phyloP scores from a whole-genome alignment of 2,113 vertebrate species.

The Sorex fumeus region DNA sequence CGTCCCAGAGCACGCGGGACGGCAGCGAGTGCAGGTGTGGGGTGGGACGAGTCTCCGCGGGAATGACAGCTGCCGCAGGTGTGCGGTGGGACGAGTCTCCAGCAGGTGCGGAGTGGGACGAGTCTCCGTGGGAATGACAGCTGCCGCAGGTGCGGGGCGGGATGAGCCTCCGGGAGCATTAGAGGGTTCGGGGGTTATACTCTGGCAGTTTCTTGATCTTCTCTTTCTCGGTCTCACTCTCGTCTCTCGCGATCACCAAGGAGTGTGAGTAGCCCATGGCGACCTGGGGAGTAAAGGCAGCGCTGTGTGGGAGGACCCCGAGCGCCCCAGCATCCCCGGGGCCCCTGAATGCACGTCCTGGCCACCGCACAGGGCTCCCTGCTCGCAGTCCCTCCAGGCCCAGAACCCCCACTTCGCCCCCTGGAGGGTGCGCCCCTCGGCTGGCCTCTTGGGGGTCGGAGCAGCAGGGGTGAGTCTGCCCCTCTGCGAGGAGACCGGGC shows the following conservation, averaged over 20 bases:
- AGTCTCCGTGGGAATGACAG: not conserved
- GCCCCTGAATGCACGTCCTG: no score
- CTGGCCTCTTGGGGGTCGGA: fast-evolving
- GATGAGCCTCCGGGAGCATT: slow-evolving; percentile 71
- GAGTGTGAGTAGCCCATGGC: slow-evolving; percentile 96
- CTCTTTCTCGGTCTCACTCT: slow-evolving; percentile 93
- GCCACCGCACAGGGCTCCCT: no score
- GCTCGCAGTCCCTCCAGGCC: not conserved
- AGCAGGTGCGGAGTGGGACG: not conserved
- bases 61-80: not conserved
- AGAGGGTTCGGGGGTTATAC: slow-evolving; percentile 97
- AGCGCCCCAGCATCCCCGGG: no score
- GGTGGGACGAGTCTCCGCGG: not conserved
- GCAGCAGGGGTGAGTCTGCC: fast-evolving
- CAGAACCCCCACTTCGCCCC: no score
- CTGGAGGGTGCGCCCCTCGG: not conserved
- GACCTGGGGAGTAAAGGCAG: slow-evolving; percentile 88
- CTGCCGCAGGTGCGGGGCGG: not conserved
- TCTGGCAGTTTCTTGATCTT: slow-evolving; percentile 96
- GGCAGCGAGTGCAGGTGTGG: not conserved
- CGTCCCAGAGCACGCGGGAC: slow-evolving; percentile 76
- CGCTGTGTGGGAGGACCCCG: no score
- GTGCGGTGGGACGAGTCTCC: not conserved
- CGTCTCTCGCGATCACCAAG: slow-evolving; percentile 94
- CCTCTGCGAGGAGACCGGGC: no score